phyloP scores from a whole-genome alignment of 2,888 invertebrate genomes.

The Theodoxus fluviatilis region DNA sequence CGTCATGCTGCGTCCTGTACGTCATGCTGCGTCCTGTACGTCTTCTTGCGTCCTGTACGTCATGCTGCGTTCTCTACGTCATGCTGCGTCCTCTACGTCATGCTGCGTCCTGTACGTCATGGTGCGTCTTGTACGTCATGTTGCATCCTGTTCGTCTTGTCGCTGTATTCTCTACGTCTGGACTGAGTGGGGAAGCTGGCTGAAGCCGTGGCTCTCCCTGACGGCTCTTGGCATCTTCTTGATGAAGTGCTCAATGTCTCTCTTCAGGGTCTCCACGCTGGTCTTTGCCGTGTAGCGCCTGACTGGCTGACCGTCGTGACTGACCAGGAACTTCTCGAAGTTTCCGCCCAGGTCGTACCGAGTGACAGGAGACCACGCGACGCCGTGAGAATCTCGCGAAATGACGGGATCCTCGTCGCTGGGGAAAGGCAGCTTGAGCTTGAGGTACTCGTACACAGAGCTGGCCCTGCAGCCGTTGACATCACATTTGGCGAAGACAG shows the following conservation, averaged over 20 bases:
- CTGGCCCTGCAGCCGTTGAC: constrained; percentile 33
- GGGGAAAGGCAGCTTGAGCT: constrained; percentile 33
- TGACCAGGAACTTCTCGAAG: constrained; percentile 38
- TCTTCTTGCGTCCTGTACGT: too few species aligned
- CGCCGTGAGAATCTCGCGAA: constrained; percentile 25
- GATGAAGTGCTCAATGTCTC: constrained; percentile 33
- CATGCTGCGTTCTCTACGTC: too few species aligned
- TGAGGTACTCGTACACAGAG: constrained; percentile 37
- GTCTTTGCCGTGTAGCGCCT: constrained; percentile 33
- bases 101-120: too few species aligned
- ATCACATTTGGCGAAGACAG: constrained; percentile 33
- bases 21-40: too few species aligned
- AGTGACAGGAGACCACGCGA: constrained; percentile 35
- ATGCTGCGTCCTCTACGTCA: too few species aligned
- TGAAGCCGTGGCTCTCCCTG: too few species aligned
- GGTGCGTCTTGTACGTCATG: too few species aligned
- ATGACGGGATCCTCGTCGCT: constrained; percentile 33
- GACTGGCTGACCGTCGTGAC: constrained; percentile 36
- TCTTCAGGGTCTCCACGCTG: constrained; percentile 29
- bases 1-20: too few species aligned
- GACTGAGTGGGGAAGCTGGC: too few species aligned
- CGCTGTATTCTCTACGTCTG: too few species aligned
- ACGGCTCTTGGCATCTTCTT: constrained; percentile 33
- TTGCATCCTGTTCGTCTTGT: too few species aligned
- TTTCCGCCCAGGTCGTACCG: constrained; percentile 38